Percentiles rank a stretch among this genome's conserved stretches.
These are phyloP conservation scores for Aphelenchoides besseyi DNA, from an alignment of 1,140 invertebrate species.

Conservation along the genomic window DNA sequence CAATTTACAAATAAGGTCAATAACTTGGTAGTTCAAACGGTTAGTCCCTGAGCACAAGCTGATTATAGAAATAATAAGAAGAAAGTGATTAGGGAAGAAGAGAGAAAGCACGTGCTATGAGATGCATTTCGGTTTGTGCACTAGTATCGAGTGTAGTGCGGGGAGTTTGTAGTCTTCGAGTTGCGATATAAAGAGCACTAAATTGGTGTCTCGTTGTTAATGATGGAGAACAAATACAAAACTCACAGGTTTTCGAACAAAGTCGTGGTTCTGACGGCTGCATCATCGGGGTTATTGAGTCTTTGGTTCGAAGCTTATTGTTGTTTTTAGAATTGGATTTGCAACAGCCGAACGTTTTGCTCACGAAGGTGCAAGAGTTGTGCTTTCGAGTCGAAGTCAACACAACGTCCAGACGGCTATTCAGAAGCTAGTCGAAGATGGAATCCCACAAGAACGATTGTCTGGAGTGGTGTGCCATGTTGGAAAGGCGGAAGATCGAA, in stretches of 20 bases:
- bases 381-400: slow-evolving; percentile 77
- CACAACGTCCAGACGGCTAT: slow-evolving; percentile 59
- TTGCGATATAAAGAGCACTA: no score
- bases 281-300: slow-evolving; percentile 15
- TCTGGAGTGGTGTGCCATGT: slow-evolving; percentile 65
- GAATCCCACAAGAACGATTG: slow-evolving; percentile 64
- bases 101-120: no score
- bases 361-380: slow-evolving; percentile 81
- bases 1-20: no score
- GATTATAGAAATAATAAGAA: no score
- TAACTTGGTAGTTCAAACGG: no score
- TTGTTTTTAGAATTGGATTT: slow-evolving; percentile 76
- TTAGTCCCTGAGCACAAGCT: no score
- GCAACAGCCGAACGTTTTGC: slow-evolving; percentile 81
- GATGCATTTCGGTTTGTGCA: no score
- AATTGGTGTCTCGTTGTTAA: no score
- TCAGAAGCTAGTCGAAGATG: slow-evolving; percentile 60
- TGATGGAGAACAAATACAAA: slow-evolving; percentile 2
- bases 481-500: slow-evolving; percentile 72
- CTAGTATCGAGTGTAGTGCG: no score
- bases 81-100: no score
- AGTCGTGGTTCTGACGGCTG: slow-evolving; percentile 26
- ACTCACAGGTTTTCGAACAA: slow-evolving; percentile 11
- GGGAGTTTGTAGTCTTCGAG: no score
- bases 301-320: neutral